These are phyloP conservation scores for Dolichoris vasculosae DNA, from an alignment of 1,140 invertebrate genomes.

Conservation along the genomic window DNA sequence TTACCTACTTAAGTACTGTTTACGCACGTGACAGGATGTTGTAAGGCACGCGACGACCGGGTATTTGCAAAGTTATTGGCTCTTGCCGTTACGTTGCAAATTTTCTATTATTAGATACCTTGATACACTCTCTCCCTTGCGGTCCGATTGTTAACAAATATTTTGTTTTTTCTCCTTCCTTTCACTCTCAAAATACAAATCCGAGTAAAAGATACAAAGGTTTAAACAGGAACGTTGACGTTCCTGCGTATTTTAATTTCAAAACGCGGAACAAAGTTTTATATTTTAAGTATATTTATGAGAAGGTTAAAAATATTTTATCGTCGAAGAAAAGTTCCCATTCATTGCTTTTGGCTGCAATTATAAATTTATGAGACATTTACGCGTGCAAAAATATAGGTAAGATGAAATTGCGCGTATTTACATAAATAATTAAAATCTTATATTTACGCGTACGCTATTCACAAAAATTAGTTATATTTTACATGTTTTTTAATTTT, in stretches of 20 bases:
- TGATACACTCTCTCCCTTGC: not conserved
- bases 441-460: too few relatives aligned
- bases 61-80: constrained; percentile 62
- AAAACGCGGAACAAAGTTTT: not conserved
- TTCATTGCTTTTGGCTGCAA: not conserved
- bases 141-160: constrained; percentile 38
- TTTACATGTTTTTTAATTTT: too few relatives aligned
- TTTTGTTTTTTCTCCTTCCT: constrained; percentile 21
- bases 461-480: too few relatives aligned
- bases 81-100: constrained; percentile 60
- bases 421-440: too few relatives aligned
- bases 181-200: constrained; percentile 40
- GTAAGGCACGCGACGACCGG: constrained; percentile 59
- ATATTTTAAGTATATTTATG: not conserved
- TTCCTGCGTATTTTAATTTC: not conserved
- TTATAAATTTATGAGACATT: not conserved
- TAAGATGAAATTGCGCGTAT: too few relatives aligned
- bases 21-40: constrained; percentile 73
- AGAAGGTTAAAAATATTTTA: not conserved
- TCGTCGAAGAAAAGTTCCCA: not conserved
- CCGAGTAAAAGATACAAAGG: constrained; percentile 2
- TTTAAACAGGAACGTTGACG: not conserved
- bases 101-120: constrained; percentile 67
- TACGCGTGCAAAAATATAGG: not conserved
- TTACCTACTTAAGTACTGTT: constrained; percentile 64